Evolutionary conservation across 2,888 invertebrate species (phyloP), one percentile per base, ranked within the genome.

Genomic region (Schizaphis graminum): DNA sequence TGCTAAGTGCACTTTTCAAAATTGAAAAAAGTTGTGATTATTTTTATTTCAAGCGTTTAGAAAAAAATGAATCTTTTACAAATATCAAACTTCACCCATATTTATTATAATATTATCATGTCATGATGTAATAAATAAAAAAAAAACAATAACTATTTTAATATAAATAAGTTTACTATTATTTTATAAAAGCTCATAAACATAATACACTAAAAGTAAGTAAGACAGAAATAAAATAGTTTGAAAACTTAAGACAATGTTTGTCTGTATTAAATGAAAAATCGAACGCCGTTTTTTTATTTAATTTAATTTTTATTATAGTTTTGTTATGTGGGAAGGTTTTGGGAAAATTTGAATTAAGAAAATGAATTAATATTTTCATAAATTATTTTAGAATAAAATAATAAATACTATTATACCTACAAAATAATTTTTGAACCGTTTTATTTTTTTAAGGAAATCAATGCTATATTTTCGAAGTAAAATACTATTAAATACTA

Each of bases 1-100:
- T 11, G 56, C 44, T 41, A 47, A 41, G 56, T 91, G 85, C 91
- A 91, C 91, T 91, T 91, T 85, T 91, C 28, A 91, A 56, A 85
- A 91, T 85, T 91, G 56, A 85, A 77, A 91, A 87, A 89, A n/a
- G n/a, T 67, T 1, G 16, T n/a, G 1, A 67, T 5, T 4, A 67
- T 67, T 67, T 67, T 67, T 67, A 53, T 67, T n/a, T 16, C 13
- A n/a, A 67, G 16, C n/a, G n/a, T 67, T 67, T 67, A n/a, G 16
- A n/a, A n/a, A n/a, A 67, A 0, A 67, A 67, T n/a, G n/a, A 67
- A 67, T n/a, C 13, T 67, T n/a, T n/a, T 67, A n/a, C 16, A n/a
- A n/a, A 67, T n/a, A n/a, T 67, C 16, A 1, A n/a, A 67, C 16
- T 5, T 67, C 16, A 16, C 16, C 1, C n/a, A n/a, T 67, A 4